Evolutionary conservation across 2,113 vertebrate genomes (phyloP).

Genomic region (Dendropsophus ebraccatus): DNA sequence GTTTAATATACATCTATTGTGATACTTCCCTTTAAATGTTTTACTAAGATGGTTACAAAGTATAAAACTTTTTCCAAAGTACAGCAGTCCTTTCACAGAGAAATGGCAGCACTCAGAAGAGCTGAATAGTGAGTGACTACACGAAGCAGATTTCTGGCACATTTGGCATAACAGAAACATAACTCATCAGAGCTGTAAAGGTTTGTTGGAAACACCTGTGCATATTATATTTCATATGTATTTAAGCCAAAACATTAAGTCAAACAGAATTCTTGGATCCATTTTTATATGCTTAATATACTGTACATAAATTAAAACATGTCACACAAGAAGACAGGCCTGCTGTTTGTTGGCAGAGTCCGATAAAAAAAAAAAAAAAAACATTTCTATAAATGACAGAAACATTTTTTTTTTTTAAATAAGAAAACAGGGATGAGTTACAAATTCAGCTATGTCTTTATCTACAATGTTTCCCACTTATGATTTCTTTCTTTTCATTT

Average conservation of each 20-base stretch:
- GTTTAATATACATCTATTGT: no score
- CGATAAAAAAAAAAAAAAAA: no score
- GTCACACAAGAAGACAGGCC: constrained; percentile 17
- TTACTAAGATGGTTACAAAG: neutral
- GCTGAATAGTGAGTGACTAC: neutral
- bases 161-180: constrained; percentile 16
- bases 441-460: neutral
- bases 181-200: neutral
- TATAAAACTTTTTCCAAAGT: neutral
- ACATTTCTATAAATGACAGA: neutral
- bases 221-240: constrained; percentile 26
- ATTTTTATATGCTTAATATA: constrained; percentile 31
- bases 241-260: constrained; percentile 41
- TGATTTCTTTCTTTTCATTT: neutral
- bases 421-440: neutral
- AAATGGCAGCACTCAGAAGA: neutral
- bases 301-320: constrained; percentile 35
- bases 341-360: constrained; percentile 25
- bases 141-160: constrained; percentile 10
- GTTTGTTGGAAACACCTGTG: constrained; percentile 19
- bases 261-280: constrained; percentile 18
- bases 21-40: neutral
- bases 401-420: constrained; percentile 21
- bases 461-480: neutral
- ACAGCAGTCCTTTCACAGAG: neutral